A percentile compares a stretch with the other conserved stretches of the same genome.
These are phyloP conservation scores for Pseudeuparius sepicola DNA, from an alignment of 2,888 invertebrate species.

Conservation along the genomic window DNA sequence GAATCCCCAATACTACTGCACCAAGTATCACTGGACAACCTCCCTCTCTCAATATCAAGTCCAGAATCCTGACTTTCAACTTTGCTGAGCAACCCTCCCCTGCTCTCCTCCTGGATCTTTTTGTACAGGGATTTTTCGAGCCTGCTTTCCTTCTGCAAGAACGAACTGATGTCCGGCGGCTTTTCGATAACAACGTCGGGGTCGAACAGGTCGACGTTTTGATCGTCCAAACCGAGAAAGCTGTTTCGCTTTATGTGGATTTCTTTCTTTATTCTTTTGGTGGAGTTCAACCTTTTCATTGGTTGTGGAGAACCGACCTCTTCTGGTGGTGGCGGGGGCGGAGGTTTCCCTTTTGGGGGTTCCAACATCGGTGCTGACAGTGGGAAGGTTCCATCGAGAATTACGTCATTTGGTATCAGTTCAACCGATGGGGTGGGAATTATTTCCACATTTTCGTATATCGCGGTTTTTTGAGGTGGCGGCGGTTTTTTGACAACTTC, in stretches of 20 bases:
- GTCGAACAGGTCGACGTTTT: slow-evolving; percentile 57
- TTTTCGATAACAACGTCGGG: slow-evolving; percentile 49
- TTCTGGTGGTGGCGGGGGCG: slow-evolving; percentile 69
- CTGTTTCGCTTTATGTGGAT: slow-evolving; percentile 74
- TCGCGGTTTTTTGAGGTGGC: slow-evolving; percentile 35
- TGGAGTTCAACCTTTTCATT: slow-evolving; percentile 67
- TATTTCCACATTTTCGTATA: slow-evolving; percentile 40
- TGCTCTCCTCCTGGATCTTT: slow-evolving; percentile 36
- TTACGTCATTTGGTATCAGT: slow-evolving; percentile 36
- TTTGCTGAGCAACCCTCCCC: slow-evolving; percentile 32
- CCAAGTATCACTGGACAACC: slow-evolving; percentile 49
- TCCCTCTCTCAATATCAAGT: slow-evolving; percentile 52
- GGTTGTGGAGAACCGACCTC: slow-evolving; percentile 30
- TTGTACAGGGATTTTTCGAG: slow-evolving; percentile 68
- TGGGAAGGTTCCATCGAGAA: slow-evolving; percentile 46
- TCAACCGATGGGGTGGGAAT: slow-evolving; percentile 39
- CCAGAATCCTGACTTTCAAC: slow-evolving; percentile 69
- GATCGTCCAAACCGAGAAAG: slow-evolving; percentile 75
- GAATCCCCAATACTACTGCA: slow-evolving; percentile 38
- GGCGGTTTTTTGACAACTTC: slow-evolving; percentile 16
- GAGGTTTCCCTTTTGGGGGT: slow-evolving; percentile 39
- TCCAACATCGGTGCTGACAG: slow-evolving; percentile 53
- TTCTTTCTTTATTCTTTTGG: slow-evolving; percentile 78
- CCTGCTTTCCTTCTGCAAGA: slow-evolving; percentile 71
- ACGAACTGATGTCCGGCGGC: slow-evolving; percentile 69